These are phyloP conservation scores for Malurus elegans DNA, from an alignment of 2,113 vertebrate species.

Conservation along the genomic window DNA sequence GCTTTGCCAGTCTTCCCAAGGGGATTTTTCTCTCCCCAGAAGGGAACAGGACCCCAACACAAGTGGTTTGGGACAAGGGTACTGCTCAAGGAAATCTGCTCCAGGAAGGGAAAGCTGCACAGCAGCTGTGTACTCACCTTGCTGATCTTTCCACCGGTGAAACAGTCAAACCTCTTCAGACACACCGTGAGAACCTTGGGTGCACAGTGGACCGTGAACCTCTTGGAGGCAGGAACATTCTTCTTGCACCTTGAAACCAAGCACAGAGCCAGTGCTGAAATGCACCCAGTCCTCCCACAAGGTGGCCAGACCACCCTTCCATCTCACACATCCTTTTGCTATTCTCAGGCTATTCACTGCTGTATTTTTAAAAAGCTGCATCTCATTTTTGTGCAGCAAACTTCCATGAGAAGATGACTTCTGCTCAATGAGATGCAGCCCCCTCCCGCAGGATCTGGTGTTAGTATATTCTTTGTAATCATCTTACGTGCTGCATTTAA, in stretches of 20 bases:
- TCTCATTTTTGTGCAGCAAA: not conserved
- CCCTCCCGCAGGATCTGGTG: not conserved
- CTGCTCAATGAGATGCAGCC: not conserved
- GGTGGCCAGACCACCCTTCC: not conserved
- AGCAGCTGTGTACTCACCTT: not conserved
- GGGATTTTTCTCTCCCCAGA: not conserved
- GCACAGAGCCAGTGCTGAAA: not conserved
- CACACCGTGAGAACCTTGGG: not conserved
- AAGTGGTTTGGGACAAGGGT: not conserved
- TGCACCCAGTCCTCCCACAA: not conserved
- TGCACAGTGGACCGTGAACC: not conserved
- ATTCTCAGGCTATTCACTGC: not conserved
- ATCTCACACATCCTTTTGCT: not conserved
- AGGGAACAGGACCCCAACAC: not conserved
- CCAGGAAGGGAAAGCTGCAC: not conserved
- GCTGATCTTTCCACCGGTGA: not conserved
- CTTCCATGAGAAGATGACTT: not conserved
- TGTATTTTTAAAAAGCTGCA: not conserved
- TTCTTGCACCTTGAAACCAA: not conserved
- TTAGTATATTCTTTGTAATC: too few species aligned
- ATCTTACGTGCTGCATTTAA: slow-evolving; percentile 86
- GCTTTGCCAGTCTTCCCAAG: not conserved
- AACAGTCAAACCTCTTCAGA: not conserved
- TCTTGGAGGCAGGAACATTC: not conserved
- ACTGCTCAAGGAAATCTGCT: not conserved